Evolutionary conservation across 2,888 invertebrate genomes (phyloP).

Genomic region (Epistrophella euchroma): DNA sequence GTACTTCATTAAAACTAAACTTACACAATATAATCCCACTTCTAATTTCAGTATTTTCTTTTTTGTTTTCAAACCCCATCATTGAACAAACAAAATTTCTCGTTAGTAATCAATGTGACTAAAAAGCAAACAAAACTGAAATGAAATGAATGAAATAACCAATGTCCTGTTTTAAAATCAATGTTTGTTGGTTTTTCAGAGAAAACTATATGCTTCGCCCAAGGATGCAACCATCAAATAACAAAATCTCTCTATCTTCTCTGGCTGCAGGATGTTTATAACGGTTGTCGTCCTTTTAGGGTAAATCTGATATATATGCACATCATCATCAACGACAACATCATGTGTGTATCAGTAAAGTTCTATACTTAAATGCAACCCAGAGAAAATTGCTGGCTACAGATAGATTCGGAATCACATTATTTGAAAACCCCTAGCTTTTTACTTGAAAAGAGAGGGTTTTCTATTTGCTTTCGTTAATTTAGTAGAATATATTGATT

Average conservation of each 20-base stretch:
- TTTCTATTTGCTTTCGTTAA: background rate
- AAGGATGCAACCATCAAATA: conserved; percentile 9
- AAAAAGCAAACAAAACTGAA: background rate
- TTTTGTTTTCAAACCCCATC: background rate
- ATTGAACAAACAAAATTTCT: background rate
- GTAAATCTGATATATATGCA: background rate
- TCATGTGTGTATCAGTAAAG: background rate
- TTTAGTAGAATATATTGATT: conserved; percentile 17
- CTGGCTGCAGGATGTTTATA: background rate
- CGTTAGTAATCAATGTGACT: background rate
- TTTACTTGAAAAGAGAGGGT: background rate
- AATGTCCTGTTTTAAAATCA: conserved; percentile 26
- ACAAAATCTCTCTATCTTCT: conserved; percentile 12
- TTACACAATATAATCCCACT: background rate
- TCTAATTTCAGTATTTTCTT: background rate
- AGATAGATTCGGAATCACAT: background rate
- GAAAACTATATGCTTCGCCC: background rate
- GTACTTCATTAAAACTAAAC: too few relatives aligned
- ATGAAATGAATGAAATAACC: background rate
- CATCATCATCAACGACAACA: background rate
- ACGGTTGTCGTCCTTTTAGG: conserved; percentile 10
- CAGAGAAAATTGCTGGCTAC: conserved; percentile 1
- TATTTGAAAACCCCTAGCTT: background rate
- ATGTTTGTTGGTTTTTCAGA: conserved; percentile 7
- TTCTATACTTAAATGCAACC: conserved; percentile 3